Conservation (phyloP, 1,140 invertebrate species). For the Pemphigus obesinymphae region DNA sequence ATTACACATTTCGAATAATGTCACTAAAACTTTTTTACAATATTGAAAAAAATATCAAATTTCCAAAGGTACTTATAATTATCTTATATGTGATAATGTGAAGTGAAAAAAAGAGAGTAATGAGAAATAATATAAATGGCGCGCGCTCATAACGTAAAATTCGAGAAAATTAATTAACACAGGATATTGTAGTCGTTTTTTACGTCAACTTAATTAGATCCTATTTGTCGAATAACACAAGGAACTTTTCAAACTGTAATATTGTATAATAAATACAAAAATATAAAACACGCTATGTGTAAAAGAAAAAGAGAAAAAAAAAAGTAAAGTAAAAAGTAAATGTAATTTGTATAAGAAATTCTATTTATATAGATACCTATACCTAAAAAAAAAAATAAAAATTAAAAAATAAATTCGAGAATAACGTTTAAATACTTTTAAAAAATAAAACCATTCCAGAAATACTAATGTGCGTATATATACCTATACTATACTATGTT, state of each 20-base stretch:
- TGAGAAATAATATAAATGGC: background rate
- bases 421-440: no score
- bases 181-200: background rate
- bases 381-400: no score
- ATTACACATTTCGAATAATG: background rate
- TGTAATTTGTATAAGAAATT: no score
- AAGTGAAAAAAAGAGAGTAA: background rate
- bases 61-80: no score
- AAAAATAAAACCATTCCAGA: no score
- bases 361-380: no score
- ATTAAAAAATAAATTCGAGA: no score
- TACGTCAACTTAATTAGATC: background rate
- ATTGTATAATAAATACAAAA: background rate
- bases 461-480: no score
- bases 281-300: background rate
- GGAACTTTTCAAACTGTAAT: background rate
- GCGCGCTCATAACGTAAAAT: background rate
- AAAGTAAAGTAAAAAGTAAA: no score
- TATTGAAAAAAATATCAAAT: background rate
- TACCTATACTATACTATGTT: no score
- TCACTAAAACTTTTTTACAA: background rate
- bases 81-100: no score
- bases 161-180: background rate
- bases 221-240: background rate
- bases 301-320: background rate